A percentile compares a stretch with the other conserved stretches of the same genome.
Conservation (phyloP, 2,113 vertebrate genomes). For the Passer domesticus region DNA sequence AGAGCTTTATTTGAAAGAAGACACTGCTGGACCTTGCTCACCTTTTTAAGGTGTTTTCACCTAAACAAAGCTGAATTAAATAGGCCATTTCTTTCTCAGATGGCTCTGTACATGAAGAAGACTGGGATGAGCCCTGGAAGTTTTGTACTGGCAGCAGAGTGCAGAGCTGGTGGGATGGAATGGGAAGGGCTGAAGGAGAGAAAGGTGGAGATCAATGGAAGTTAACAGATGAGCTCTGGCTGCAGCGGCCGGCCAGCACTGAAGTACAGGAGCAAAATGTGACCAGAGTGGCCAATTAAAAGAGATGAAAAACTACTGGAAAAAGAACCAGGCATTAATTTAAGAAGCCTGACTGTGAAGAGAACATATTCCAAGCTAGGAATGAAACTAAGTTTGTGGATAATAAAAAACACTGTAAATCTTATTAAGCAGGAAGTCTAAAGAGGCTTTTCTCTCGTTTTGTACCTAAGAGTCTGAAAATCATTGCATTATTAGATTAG, state of each 20-base stretch:
- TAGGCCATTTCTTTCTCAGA: background rate
- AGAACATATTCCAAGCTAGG: background rate
- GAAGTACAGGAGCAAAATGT: background rate
- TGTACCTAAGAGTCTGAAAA: slow-evolving; percentile 53
- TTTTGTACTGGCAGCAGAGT: background rate
- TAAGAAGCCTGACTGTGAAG: background rate
- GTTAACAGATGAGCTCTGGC: background rate
- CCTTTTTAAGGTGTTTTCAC: background rate
- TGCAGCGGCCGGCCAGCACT: rapidly evolving
- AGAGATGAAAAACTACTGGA: background rate
- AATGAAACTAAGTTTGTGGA: slow-evolving; percentile 25
- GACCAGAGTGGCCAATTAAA: background rate
- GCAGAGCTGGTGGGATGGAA: background rate
- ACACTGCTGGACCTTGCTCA: background rate
- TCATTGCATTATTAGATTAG: slow-evolving; percentile 49
- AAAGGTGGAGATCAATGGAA: background rate
- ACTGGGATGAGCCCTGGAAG: background rate
- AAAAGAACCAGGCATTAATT: background rate
- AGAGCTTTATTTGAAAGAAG: background rate
- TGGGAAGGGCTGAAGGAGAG: background rate
- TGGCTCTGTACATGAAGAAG: background rate
- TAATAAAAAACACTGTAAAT: slow-evolving; percentile 58
- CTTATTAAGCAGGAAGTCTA: slow-evolving; percentile 55
- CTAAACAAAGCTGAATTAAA: background rate
- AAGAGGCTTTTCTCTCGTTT: slow-evolving; percentile 60